Evolutionary conservation across 2,888 invertebrate genomes (phyloP).

Genomic region (Melipona beecheii): DNA sequence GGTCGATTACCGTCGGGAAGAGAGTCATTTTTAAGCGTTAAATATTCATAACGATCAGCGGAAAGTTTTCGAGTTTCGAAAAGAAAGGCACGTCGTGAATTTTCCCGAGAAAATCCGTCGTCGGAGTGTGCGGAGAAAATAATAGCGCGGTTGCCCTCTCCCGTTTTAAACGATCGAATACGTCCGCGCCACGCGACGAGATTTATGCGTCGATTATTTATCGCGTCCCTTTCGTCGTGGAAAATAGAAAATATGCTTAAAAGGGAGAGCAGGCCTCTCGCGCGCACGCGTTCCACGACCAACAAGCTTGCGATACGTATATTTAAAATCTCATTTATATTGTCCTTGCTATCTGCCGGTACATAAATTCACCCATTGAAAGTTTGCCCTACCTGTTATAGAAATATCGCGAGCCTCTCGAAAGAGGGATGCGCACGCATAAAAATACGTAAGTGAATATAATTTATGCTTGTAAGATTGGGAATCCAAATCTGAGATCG

Average conservation of each 20-base stretch:
- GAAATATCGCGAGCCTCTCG: slow-evolving; percentile 21
- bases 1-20: slow-evolving; percentile 17
- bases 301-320: slow-evolving; percentile 69
- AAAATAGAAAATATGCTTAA: slow-evolving; percentile 74
- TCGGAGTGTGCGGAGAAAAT: slow-evolving; percentile 56
- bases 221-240: slow-evolving; percentile 69
- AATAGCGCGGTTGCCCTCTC: slow-evolving; percentile 65
- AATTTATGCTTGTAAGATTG: not conserved
- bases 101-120: slow-evolving; percentile 56
- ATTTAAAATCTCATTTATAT: slow-evolving; percentile 82
- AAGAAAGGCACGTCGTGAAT: slow-evolving; percentile 36
- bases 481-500: not conserved
- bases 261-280: slow-evolving; percentile 44
- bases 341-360: slow-evolving; percentile 77
- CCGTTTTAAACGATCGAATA: slow-evolving; percentile 74
- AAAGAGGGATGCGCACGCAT: not conserved
- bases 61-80: slow-evolving; percentile 49
- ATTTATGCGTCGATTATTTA: slow-evolving; percentile 76
- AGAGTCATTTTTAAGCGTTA: slow-evolving; percentile 26
- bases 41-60: slow-evolving; percentile 45
- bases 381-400: slow-evolving; percentile 49
- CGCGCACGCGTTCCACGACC: slow-evolving; percentile 44
- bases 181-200: slow-evolving; percentile 73
- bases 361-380: slow-evolving; percentile 78
- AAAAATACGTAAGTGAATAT: not conserved